Conservation (phyloP, 1,140 invertebrate genomes). For the Melipona quadrifasciata region DNA sequence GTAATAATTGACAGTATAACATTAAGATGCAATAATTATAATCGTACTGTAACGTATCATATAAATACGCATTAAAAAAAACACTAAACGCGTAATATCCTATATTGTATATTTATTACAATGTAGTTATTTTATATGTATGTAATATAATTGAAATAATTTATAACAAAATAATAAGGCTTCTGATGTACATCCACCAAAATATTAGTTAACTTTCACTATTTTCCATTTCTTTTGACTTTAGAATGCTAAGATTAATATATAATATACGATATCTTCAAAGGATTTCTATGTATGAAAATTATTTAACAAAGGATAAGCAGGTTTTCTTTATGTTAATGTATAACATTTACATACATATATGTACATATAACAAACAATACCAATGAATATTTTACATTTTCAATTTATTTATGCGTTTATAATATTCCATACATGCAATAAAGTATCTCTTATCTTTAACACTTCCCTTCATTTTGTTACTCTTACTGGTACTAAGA, state of each 20-base stretch:
- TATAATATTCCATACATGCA: background rate
- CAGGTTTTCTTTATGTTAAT: background rate
- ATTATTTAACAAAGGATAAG: background rate
- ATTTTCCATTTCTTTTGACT: constrained; percentile 8
- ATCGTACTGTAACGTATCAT: constrained; percentile 39
- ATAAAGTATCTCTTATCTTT: background rate
- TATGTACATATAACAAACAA: background rate
- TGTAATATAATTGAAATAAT: constrained; percentile 55
- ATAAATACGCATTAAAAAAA: constrained; percentile 45
- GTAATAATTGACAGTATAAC: constrained; percentile 25
- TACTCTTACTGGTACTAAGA: background rate
- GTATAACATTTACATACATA: background rate
- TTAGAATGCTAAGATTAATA: background rate
- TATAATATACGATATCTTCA: background rate
- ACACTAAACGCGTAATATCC: constrained; percentile 41
- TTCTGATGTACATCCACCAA: constrained; percentile 44
- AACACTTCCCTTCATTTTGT: background rate
- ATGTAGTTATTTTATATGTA: constrained; percentile 57
- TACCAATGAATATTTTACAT: background rate
- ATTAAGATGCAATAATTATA: constrained; percentile 53
- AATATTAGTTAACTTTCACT: constrained; percentile 18
- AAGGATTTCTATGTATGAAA: background rate
- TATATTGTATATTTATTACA: constrained; percentile 54
- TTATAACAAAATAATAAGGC: constrained; percentile 54
- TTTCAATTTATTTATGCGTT: constrained; percentile 16